Percentiles rank a stretch among this genome's conserved stretches.
phyloP scores from a whole-genome alignment of 2,797 vertebrate species.

The Pipistrellus pipistrellus region DNA sequence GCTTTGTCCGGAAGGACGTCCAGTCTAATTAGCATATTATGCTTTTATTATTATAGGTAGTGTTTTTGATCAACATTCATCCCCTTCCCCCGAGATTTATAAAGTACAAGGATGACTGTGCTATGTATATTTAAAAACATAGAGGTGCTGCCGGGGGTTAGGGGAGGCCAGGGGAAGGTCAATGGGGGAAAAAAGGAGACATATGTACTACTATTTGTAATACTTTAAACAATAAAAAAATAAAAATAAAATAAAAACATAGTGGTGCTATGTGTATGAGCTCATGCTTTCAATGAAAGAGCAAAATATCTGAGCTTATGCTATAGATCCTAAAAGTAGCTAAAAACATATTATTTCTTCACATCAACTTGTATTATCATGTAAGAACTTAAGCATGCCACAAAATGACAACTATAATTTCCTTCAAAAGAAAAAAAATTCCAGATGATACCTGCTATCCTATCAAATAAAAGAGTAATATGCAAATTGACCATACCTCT shows the following conservation, averaged over 20 bases:
- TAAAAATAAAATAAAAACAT: background rate
- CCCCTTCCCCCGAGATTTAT: background rate
- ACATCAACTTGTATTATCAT: slow-evolving; percentile 37
- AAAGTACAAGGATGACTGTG: slow-evolving; percentile 20
- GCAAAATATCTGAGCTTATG: slow-evolving; percentile 16
- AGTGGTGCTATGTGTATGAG: background rate
- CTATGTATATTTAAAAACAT: slow-evolving; percentile 12
- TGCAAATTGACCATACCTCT: no score
- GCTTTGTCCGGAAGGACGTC: no score
- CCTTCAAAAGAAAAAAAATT: slow-evolving; percentile 20
- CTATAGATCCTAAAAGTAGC: slow-evolving; percentile 29
- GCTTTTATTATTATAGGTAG: background rate
- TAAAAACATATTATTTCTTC: slow-evolving; percentile 44
- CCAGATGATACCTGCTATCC: background rate
- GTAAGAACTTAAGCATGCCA: slow-evolving; percentile 5
- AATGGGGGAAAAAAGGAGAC: no score
- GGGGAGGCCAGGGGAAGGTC: no score
- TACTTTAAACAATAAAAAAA: no score
- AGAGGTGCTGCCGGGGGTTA: background rate
- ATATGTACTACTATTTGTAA: no score
- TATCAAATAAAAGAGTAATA: no score
- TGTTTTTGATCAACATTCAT: slow-evolving; percentile 56
- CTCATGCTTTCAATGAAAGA: background rate
- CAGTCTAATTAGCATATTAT: no score
- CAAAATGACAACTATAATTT: slow-evolving; percentile 45